phyloP scores from a whole-genome alignment of 2,113 vertebrate genomes.

The Ascaphus truei region DNA sequence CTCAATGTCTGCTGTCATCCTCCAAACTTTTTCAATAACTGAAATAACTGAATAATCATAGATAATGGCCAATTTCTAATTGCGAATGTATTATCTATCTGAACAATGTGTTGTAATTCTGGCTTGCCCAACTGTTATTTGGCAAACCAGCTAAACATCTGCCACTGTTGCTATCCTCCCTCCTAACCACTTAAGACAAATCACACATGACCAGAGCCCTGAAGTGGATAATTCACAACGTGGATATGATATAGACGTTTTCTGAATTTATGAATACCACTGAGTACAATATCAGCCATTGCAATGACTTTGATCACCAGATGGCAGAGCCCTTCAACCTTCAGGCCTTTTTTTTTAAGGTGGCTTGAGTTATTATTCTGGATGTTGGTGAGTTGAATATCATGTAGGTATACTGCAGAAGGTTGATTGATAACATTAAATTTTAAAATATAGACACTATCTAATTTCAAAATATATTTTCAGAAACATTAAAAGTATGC shows the following conservation, averaged over 20 bases:
- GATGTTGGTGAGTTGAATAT: not conserved
- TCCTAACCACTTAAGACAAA: constrained; percentile 35
- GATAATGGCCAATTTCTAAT: constrained; percentile 1
- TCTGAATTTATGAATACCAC: constrained; percentile 18
- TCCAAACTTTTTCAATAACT: no score
- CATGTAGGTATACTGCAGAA: not conserved
- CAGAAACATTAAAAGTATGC: no score
- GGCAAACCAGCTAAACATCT: constrained; percentile 22
- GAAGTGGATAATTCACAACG: constrained; percentile 13
- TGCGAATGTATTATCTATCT: constrained; percentile 13
- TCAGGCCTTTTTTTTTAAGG: constrained; percentile 12
- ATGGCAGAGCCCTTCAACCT: constrained; percentile 20
- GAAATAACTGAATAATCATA: no score
- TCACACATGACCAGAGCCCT: constrained; percentile 26
- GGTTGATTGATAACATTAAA: not conserved
- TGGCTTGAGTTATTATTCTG: constrained; percentile 14
- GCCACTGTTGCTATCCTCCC: constrained; percentile 13
- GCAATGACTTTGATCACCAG: not conserved
- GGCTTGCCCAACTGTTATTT: constrained; percentile 3
- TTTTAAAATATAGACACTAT: not conserved
- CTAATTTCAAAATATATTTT: no score
- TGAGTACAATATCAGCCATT: not conserved
- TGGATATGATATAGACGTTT: constrained; percentile 6
- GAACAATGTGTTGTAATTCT: constrained; percentile 3
- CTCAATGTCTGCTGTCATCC: no score